phyloP scores from a whole-genome alignment of 2,797 vertebrate species.

The Cottoperca gobio region DNA sequence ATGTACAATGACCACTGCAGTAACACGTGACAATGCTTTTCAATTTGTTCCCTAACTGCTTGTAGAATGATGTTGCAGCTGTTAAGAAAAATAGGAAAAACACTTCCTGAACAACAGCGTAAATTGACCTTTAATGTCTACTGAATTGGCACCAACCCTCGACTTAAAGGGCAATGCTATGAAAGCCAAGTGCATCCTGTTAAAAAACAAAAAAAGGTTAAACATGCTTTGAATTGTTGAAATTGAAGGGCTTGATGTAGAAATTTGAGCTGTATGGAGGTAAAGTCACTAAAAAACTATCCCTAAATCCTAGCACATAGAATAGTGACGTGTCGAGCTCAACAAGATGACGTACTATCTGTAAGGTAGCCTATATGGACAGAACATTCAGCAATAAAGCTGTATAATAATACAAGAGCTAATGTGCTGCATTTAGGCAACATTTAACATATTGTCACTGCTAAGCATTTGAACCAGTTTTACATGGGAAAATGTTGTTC shows the following conservation, averaged over 20 bases:
- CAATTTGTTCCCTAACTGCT: slow-evolving; percentile 35
- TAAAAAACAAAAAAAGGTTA: slow-evolving; percentile 56
- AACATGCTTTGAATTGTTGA: slow-evolving; percentile 66
- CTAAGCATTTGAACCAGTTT: slow-evolving; percentile 33
- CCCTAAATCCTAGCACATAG: neutral
- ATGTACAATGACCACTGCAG: too few relatives aligned
- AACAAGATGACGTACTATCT: neutral
- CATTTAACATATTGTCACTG: slow-evolving; percentile 15
- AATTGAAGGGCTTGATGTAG: slow-evolving; percentile 17
- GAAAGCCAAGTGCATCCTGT: slow-evolving; percentile 65
- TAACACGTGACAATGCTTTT: too few relatives aligned
- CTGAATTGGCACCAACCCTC: slow-evolving; percentile 62
- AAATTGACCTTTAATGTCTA: slow-evolving; percentile 71
- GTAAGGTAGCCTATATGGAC: neutral
- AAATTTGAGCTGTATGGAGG: slow-evolving; percentile 18
- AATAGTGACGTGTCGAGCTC: slow-evolving; percentile 1
- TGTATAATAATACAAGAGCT: neutral
- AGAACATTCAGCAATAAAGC: neutral
- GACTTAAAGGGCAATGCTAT: slow-evolving; percentile 70
- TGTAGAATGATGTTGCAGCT: slow-evolving; percentile 36
- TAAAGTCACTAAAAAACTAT: slow-evolving; percentile 13
- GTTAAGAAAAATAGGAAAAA: slow-evolving; percentile 54
- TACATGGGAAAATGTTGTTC: slow-evolving; percentile 43
- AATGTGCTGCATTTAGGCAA: neutral
- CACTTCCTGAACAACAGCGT: slow-evolving; percentile 46